Percentiles rank a stretch among this genome's conserved stretches.
phyloP scores from a whole-genome alignment of 2,113 vertebrate species.

The Antennarius striatus region DNA sequence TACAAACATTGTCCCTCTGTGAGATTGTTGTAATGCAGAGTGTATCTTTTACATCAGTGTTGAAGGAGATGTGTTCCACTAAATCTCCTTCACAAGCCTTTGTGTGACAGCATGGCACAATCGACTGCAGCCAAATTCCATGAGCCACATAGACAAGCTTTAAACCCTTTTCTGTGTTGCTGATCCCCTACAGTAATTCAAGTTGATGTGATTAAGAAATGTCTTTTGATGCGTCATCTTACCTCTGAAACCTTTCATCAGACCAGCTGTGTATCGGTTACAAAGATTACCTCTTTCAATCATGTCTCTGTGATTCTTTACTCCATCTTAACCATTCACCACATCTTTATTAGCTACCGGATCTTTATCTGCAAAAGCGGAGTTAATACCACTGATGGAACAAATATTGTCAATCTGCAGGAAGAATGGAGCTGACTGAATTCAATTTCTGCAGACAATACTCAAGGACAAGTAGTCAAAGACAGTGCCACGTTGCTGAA shows the following conservation, averaged over 20 bases:
- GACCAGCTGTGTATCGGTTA: slow-evolving; percentile 52
- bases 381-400: slow-evolving; percentile 81
- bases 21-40: slow-evolving; percentile 22
- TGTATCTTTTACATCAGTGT: slow-evolving; percentile 9
- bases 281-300: slow-evolving; percentile 48
- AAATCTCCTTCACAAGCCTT: slow-evolving; percentile 42
- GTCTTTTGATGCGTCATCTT: slow-evolving; percentile 51
- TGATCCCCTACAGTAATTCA: slow-evolving; percentile 64
- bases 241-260: slow-evolving; percentile 57
- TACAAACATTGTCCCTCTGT: not conserved
- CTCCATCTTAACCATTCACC: not conserved
- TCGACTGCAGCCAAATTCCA: slow-evolving; percentile 54
- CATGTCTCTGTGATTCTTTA: slow-evolving; percentile 30
- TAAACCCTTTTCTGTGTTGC: slow-evolving; percentile 30
- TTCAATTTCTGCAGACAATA: slow-evolving; percentile 81
- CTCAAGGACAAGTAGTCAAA: slow-evolving; percentile 55
- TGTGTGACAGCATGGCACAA: slow-evolving; percentile 45
- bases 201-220: slow-evolving; percentile 59
- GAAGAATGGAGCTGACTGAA: slow-evolving; percentile 80
- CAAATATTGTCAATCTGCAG: slow-evolving; percentile 81
- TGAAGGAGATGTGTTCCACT: slow-evolving; percentile 28
- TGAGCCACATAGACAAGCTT: slow-evolving; percentile 37
- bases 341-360: slow-evolving; percentile 78
- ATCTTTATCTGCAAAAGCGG: slow-evolving; percentile 75
- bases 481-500: slow-evolving; percentile 58